Base-by-base conservation (phyloP, 2,113 vertebrate genomes). In the Rhadina sibilatrix region DNA sequence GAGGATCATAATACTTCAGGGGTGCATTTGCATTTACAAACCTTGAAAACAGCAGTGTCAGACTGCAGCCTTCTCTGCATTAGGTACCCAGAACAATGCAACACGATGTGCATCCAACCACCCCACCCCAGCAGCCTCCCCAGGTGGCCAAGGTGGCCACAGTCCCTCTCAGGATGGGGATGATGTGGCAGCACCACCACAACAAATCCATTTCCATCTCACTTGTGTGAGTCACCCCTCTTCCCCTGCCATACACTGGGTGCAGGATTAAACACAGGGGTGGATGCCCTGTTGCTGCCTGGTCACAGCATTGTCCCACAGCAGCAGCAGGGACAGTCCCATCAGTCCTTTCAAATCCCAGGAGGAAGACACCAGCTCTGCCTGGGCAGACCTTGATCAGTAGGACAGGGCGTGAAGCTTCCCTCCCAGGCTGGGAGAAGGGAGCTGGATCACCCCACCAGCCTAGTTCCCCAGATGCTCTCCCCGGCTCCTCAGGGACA, bases 51-150 rank as follows among this genome's bases (percentile, higher is more conserved):
- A 90, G 40, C 25, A 60, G 33, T 18, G 8, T 61, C 53, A 42
- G 57, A 4, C 53, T 53, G 75, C 68, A 89, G 57, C 59, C n/a
- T 18, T 20, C 47, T 35, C 42, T 64, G 47, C 52, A 33, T 17
- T n/a, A 10, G 2, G 2, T 18, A 46, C 24, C 21, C 12, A 1
- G n/a, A 57, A 44, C 22, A 47, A 12, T 1, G 37, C 37, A 37
- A 33, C 44, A 24, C 0, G 0, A 10, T 4, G 31, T 33, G 42
- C 23, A 59, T 15, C 44, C 27, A 61, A 4, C 5, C 5, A 47
- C 18, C 20, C 19, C 2, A 6, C 22, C 33, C 53, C 96, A 42
- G 38, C 21, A 60, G n/a, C 54, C 47, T 37, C 60, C 52, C n/a
- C 4, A 6, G 52, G 44, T 57, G 66, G 47, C 47, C 6, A 6